Base-by-base conservation (phyloP, 2,797 vertebrate species). In the Schizothorax lantsangensis region DNA sequence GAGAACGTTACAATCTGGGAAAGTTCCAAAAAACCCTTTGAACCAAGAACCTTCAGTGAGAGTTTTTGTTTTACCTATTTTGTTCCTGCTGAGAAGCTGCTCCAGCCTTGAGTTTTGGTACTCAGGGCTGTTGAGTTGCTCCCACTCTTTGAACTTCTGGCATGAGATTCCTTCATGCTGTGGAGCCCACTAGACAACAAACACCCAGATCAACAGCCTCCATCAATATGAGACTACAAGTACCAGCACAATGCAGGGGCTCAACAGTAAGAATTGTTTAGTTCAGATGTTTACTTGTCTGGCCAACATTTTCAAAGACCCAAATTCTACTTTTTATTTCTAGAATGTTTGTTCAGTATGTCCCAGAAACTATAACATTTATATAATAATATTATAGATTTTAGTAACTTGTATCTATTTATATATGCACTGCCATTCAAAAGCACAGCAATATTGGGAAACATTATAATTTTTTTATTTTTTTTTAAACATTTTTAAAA, bases 151-250 rank as follows among this genome's bases (percentile, higher is more conserved):
- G 88, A 95, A 95, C 91, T 93, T 92, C 33, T 95, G 87, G 91
- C 95, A 96, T 66, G 94, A 93, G 3, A 93, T 84, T 40, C 92
- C 93, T 80, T 95, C 92, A 52, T 96, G 95, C 45, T 95, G 92
- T 49, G 90, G 49, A 73, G 91, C 91, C 93, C 93, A 93, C 93
- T 93, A 84, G 23, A 69, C 78, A 54, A 86, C 72, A 78, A 54
- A 66, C 83, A 83, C 10, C 54, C 40, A 69, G 6, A 57, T 33
- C 64, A 64, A 69, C 57, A 85, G 77, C 21, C 40, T 74, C n/a
- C 30, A 88, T 81, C 21, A 78, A 47, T 57, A 45, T 54, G 72
- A 43, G 43, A 82, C 40, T 12, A 49, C 57, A 72, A 66, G 23
- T 2, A 21, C 11, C 33, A 81, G 4, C 38, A 30, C 59, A 38